Conservation (phyloP, 1,140 invertebrate genomes). For the Pseudomyrmex sp. region DNA sequence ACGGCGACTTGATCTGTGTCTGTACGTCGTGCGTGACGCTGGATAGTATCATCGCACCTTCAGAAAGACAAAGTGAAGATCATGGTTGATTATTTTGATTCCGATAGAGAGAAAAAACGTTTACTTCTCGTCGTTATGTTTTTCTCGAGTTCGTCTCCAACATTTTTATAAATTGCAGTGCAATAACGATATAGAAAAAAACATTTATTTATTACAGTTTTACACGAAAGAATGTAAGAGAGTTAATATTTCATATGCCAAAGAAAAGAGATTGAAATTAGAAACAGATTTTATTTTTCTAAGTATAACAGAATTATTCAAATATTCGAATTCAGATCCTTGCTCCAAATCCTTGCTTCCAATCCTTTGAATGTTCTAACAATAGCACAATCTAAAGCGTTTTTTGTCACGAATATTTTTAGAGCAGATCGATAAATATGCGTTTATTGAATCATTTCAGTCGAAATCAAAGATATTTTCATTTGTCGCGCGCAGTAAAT, state of each 20-base stretch:
- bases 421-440: neutral
- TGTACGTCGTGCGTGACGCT: slow-evolving; percentile 93
- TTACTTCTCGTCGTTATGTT: neutral
- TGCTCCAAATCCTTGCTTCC: neutral
- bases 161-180: slow-evolving; percentile 13
- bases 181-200: neutral
- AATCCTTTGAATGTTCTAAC: neutral
- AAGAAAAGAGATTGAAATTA: neutral
- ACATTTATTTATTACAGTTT: neutral
- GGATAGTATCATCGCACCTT: slow-evolving; percentile 93
- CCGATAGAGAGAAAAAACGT: neutral
- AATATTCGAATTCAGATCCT: neutral
- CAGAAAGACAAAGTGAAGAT: slow-evolving; percentile 15
- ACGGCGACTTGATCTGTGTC: slow-evolving; percentile 89
- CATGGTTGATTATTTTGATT: slow-evolving; percentile 15
- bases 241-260: neutral
- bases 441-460: slow-evolving; percentile 23
- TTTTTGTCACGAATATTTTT: neutral
- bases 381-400: neutral
- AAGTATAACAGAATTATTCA: neutral
- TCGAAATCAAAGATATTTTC: slow-evolving; percentile 11
- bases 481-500: neutral
- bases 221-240: neutral
- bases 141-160: neutral
- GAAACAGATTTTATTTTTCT: neutral